Evolutionary conservation across 2,888 invertebrate species (phyloP), one percentile per base, ranked within the genome.

Genomic region (Melieria omissa): DNA sequence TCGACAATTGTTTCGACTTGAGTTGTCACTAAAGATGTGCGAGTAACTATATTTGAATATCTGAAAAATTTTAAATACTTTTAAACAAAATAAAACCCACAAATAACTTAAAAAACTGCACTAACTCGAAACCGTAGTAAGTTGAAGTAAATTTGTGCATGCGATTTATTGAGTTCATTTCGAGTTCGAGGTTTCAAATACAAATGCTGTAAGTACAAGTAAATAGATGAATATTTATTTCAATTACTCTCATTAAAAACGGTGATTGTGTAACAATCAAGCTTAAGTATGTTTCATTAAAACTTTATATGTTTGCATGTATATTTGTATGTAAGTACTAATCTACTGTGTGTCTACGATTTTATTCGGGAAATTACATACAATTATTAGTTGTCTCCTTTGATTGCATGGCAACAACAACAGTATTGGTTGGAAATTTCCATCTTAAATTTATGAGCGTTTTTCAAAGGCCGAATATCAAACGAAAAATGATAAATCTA

Each of bases 321-420:
- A 0, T 52, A 41, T 42, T 9, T n/a, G 6, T 65, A 64, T 52
- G 3, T 29, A 14, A 47, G 41, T 5, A 66, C 44, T 66, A 55
- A 66, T 58, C 66, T 66, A 47, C n/a, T 66, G 57, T 58, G 66
- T 14, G 47, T 58, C 47, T 54, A 54, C 54, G 14, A 14, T 54
- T 6, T 10, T 14, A 54, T 54, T 14, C 29, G 0, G 14, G 14
- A 16, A 29, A 29, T 29, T 29, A 29, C 29, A 29, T 57, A 57
- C 14, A 58, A 60, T 1, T 10, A 44, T 44, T 44, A 60, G 3
- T 2, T 29, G 29, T 29, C 1, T 29, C 5, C 54, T 12, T 60
- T 42, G 61, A 74, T 71, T 74, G 71, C 74, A 74, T 74, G 65
- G 73, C 73, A 71, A 74, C 61, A 47, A 65, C 67, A 57, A 46